Percentiles rank a stretch among this genome's conserved stretches.
Evolutionary conservation across 1,140 invertebrate genomes (phyloP).

Genomic region (Grapholita molesta): DNA sequence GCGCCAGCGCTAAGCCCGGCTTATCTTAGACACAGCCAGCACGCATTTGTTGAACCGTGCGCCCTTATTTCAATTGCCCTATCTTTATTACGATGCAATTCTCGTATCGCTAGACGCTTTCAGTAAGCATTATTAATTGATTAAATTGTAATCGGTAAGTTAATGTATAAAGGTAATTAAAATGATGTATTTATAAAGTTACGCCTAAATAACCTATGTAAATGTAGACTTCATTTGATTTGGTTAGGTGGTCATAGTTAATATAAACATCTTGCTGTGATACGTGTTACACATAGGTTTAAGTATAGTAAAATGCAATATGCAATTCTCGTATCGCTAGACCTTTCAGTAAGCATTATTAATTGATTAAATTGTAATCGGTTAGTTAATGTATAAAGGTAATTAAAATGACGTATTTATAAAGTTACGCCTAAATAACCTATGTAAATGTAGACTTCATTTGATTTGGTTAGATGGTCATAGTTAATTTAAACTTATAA

Average conservation of each 20-base stretch:
- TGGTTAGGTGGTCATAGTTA: too few species aligned
- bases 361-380: not conserved
- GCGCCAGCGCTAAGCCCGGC: constrained; percentile 58
- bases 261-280: too few species aligned
- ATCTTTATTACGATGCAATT: constrained; percentile 61
- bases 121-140: constrained; percentile 26
- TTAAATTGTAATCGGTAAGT: not conserved
- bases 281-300: not conserved
- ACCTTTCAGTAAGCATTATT: constrained; percentile 36
- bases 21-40: constrained; percentile 60
- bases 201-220: too few species aligned
- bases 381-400: not conserved
- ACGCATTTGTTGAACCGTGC: constrained; percentile 63
- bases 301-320: too few species aligned
- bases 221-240: too few species aligned
- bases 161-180: too few species aligned
- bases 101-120: constrained; percentile 48
- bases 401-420: too few species aligned
- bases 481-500: too few species aligned
- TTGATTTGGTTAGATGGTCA: too few species aligned
- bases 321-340: constrained; percentile 48
- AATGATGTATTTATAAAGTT: too few species aligned
- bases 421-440: too few species aligned
- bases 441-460: too few species aligned
- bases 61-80: constrained; percentile 54